These are phyloP conservation scores for Clusia tigrina DNA, from an alignment of 2,888 invertebrate genomes.

Conservation along the genomic window DNA sequence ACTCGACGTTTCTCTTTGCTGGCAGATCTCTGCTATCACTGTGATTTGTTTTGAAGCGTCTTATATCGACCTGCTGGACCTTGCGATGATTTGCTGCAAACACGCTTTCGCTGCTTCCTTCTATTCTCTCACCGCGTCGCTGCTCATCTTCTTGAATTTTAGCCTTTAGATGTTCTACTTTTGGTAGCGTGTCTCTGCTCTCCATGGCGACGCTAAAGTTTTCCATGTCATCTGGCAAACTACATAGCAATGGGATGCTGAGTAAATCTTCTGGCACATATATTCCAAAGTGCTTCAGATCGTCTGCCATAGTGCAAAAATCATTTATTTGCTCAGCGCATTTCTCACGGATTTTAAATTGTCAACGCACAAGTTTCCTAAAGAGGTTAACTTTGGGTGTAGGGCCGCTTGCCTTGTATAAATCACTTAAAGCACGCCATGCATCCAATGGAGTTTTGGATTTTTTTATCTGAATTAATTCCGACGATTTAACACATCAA, in stretches of 20 bases:
- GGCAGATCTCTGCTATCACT: not conserved
- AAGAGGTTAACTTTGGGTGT: conserved; percentile 29
- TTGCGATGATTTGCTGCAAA: conserved; percentile 12
- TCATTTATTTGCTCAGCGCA: conserved; percentile 19
- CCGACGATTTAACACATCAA: conserved; percentile 21
- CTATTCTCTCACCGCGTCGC: conserved; percentile 15
- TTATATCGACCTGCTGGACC: conserved; percentile 10
- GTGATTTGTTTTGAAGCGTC: too few relatives aligned
- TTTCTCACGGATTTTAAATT: conserved; percentile 18
- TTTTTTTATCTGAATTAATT: conserved; percentile 29
- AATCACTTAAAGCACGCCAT: conserved; percentile 20
- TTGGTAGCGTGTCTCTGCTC: conserved; percentile 24
- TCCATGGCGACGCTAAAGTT: conserved; percentile 30
- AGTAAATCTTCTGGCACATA: conserved; percentile 25
- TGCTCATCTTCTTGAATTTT: conserved; percentile 27
- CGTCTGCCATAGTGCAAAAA: conserved; percentile 28
- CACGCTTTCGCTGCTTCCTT: conserved; percentile 11
- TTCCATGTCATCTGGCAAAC: conserved; percentile 29
- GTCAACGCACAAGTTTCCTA: conserved; percentile 21
- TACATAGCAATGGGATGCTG: conserved; percentile 24
- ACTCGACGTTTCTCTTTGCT: conserved; percentile 17
- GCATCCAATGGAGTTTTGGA: conserved; percentile 23
- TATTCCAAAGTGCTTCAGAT: conserved; percentile 24
- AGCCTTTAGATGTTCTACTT: conserved; percentile 21
- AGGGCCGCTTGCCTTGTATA: conserved; percentile 25